Evolutionary conservation across 2,113 vertebrate genomes (phyloP).

Genomic region (Chaetura pelagica): DNA sequence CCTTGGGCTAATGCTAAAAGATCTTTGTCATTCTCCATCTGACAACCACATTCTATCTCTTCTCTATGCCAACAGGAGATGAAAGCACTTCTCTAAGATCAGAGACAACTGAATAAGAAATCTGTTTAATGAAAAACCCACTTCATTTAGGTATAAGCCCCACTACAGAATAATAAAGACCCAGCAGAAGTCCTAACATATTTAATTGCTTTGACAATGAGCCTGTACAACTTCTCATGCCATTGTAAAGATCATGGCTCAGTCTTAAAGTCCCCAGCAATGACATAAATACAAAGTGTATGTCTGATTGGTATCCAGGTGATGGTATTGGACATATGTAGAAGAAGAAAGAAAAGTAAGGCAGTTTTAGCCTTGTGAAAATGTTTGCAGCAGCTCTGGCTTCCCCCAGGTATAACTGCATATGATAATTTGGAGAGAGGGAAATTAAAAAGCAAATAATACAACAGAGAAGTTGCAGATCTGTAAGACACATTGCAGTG

Average conservation of each 20-base stretch:
- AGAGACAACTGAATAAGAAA: not conserved
- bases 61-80: not conserved
- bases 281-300: not conserved
- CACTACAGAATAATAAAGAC: not conserved
- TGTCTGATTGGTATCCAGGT: not conserved
- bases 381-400: not conserved
- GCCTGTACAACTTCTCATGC: not conserved
- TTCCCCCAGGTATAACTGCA: not conserved
- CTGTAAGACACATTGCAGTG: not conserved
- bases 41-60: not conserved
- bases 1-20: not conserved
- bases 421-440: not conserved
- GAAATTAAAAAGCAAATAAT: not conserved
- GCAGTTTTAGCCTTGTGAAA: not conserved
- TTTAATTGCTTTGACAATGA: conserved; percentile 7
- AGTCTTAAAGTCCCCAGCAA: not conserved
- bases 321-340: not conserved
- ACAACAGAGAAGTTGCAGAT: not conserved
- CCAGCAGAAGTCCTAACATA: not conserved
- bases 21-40: not conserved
- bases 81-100: not conserved
- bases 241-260: not conserved
- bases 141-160: not conserved
- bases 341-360: not conserved
- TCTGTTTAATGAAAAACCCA: not conserved